A percentile compares a stretch with the other conserved stretches of the same genome.
Evolutionary conservation across 2,797 vertebrate genomes (phyloP).

Genomic region (Hippocampus kuda): DNA sequence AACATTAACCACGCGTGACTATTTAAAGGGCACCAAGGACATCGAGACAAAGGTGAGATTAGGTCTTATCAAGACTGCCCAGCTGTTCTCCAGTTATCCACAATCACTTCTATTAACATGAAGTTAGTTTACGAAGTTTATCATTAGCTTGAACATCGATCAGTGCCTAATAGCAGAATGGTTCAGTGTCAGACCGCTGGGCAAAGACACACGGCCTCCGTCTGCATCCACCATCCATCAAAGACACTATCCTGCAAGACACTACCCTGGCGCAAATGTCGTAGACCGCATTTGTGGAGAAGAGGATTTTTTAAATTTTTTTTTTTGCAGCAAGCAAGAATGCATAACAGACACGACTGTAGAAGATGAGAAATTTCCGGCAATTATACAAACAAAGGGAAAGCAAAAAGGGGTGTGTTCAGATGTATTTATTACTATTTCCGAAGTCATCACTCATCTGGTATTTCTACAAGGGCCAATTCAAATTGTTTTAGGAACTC

Average conservation of each 20-base stretch:
- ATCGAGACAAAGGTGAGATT: neutral
- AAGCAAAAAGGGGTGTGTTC: neutral
- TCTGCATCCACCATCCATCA: neutral
- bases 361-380: neutral
- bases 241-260: neutral
- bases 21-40: neutral
- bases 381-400: neutral
- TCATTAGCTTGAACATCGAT: conserved; percentile 1
- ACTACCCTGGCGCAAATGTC: neutral
- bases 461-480: neutral
- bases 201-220: neutral
- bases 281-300: neutral
- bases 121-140: neutral
- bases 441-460: neutral
- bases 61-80: neutral
- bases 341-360: neutral
- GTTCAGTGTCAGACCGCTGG: neutral
- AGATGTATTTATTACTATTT: neutral
- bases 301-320: neutral
- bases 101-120: neutral
- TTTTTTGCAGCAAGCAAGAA: neutral
- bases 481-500: conserved; percentile 32
- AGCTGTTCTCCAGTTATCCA: neutral
- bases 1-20: neutral
- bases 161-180: no score